Percentiles rank a stretch among this genome's conserved stretches.
Evolutionary conservation across 92 coral and sea anemone species (phyloP).

Genomic region (Porites lobata): DNA sequence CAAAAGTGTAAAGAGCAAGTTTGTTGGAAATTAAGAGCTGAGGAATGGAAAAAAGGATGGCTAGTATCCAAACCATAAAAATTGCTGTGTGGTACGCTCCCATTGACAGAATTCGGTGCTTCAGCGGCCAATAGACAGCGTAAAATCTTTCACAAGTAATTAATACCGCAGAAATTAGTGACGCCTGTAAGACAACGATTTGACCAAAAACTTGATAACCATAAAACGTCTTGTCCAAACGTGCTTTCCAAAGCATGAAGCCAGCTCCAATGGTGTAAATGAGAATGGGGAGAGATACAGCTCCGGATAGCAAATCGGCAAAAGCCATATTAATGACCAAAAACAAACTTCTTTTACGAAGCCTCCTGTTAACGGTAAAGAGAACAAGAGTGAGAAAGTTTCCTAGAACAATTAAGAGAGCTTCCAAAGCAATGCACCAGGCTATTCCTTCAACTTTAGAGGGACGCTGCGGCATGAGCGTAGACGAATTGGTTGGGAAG

Average conservation of each 20-base stretch:
- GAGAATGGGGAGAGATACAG: neutral
- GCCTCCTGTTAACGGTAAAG: neutral
- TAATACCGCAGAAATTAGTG: slow-evolving; percentile 9
- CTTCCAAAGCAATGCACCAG: neutral
- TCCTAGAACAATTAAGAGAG: neutral
- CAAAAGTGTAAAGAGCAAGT: neutral
- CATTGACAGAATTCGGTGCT: neutral
- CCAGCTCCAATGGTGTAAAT: neutral
- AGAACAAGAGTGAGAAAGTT: neutral
- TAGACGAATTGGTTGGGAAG: neutral
- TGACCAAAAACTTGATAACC: neutral
- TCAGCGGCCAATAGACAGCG: slow-evolving; percentile 8
- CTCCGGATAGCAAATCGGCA: slow-evolving; percentile 11
- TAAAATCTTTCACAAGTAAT: slow-evolving; percentile 7
- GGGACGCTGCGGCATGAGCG: neutral
- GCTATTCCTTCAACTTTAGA: neutral
- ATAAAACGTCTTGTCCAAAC: neutral
- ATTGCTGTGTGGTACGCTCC: neutral
- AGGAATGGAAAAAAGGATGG: neutral
- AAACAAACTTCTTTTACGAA: neutral
- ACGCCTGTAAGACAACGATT: neutral
- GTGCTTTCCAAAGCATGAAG: neutral
- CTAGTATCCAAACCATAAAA: neutral
- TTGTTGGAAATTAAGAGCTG: no score
- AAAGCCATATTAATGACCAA: slow-evolving; percentile 22